Base-by-base conservation (phyloP, 1,140 invertebrate genomes). In the Hirudo medicinalis region DNA sequence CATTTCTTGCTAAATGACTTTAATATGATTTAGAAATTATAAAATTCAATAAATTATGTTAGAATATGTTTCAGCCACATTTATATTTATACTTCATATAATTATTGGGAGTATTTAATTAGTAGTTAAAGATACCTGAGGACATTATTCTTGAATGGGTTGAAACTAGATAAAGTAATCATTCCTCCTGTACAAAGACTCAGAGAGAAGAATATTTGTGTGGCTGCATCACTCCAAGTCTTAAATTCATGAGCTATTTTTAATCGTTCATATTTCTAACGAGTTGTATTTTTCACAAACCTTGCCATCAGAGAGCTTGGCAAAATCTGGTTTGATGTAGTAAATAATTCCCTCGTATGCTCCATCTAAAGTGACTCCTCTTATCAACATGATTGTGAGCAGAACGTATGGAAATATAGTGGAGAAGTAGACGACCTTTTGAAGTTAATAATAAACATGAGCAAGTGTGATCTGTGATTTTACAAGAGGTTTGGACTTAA, bases 131-230 rank as follows among this genome's bases (percentile, higher is more conserved):
- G 40, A 40, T 74, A 81, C 81, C 81, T 86, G 19, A 94, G 80
- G 75, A 94, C 90, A 76, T 91, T 91, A 78, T 94, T 94, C 77
- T 91, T 88, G 79, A 92, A 92, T 78, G 89, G 89, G 82, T 94
- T 94, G 82, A 93, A 95, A 78, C 91, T 93, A 25, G 91, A 89
- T 82, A 94, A 94, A 76, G 91, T 91, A 77, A 95, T 92, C 85
- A 94, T 89, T 11, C 91, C 91, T 20, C 92, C 93, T 76, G 92
- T 91, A 2, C 91, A 90, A 60, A 92, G 89, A 69, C 91, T 91
- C 69, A 95, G 87, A 0, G 91, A 93, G 82, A 93, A 94, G 80
- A 96, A 94, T 71, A 92, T 92, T 83, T 95, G 92, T 17, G 90
- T 91, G 19, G 90, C 89, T 15, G 92, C 92, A 81, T 92, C 91